Evolutionary conservation across 1,140 invertebrate genomes (phyloP).

Genomic region (Drosophila bocki): DNA sequence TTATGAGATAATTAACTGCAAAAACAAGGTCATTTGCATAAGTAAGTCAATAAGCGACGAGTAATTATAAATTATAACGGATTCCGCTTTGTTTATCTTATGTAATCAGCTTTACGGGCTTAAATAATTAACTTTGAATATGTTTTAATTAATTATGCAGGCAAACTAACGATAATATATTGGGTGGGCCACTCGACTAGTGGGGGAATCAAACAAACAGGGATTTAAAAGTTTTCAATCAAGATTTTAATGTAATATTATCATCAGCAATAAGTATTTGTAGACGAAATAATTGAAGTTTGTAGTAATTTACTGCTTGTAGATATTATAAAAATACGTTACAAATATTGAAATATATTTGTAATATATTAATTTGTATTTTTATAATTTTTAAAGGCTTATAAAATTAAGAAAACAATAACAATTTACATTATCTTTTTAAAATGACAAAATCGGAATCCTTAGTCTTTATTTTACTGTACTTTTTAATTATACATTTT

Average conservation of each 20-base stretch:
- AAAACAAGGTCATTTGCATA: conserved; percentile 66
- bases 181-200: not conserved
- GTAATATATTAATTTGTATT: not conserved
- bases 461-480: not conserved
- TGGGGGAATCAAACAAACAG: too few species aligned
- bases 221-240: not conserved
- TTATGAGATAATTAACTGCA: conserved; percentile 67
- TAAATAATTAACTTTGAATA: conserved; percentile 65
- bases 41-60: conserved; percentile 66
- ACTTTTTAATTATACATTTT: not conserved
- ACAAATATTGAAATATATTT: not conserved
- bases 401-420: too few species aligned
- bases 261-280: not conserved
- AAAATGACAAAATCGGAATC: too few species aligned
- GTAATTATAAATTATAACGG: conserved; percentile 73
- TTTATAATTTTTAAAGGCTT: not conserved
- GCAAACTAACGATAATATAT: conserved; percentile 3
- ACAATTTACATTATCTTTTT: too few species aligned
- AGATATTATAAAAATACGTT: not conserved
- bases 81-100: conserved; percentile 59
- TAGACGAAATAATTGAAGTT: not conserved
- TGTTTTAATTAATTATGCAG: conserved; percentile 53
- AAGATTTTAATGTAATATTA: not conserved
- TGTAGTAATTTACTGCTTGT: not conserved
- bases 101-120: conserved; percentile 61